These are phyloP conservation scores for Tyto alba DNA, from an alignment of 2,113 vertebrate species.

Conservation along the genomic window DNA sequence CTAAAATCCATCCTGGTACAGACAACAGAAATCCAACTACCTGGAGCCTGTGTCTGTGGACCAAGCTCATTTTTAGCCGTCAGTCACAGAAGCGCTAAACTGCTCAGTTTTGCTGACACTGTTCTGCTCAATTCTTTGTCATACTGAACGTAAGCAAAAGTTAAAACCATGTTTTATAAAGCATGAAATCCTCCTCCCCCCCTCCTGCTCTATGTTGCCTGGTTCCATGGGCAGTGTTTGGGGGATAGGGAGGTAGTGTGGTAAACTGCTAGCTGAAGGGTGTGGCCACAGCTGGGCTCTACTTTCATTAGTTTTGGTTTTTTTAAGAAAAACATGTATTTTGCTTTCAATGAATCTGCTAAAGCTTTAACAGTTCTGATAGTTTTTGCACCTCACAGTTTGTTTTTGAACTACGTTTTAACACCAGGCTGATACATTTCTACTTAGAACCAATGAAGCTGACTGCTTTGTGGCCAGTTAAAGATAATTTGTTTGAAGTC, in stretches of 20 bases:
- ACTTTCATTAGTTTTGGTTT: neutral
- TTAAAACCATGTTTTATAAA: neutral
- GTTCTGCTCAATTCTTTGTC: neutral
- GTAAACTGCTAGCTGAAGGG: neutral
- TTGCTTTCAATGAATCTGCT: neutral
- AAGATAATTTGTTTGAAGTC: neutral
- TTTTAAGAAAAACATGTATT: neutral
- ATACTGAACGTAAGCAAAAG: neutral
- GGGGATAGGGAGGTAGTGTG: neutral
- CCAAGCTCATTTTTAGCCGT: neutral
- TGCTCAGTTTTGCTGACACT: neutral
- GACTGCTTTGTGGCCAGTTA: neutral
- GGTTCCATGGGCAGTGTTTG: neutral
- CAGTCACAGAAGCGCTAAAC: neutral
- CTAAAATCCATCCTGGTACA: constrained; percentile 71
- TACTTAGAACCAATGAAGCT: neutral
- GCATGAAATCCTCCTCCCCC: neutral
- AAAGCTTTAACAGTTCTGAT: neutral
- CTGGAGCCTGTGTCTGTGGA: constrained; percentile 52
- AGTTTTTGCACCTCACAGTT: neutral
- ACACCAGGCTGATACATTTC: neutral
- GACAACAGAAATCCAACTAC: constrained; percentile 70
- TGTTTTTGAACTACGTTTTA: neutral
- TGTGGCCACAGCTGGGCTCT: neutral
- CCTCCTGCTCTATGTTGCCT: neutral